These are phyloP conservation scores for Tigriopus japonicus DNA, from an alignment of 1,140 invertebrate species.

Conservation along the genomic window DNA sequence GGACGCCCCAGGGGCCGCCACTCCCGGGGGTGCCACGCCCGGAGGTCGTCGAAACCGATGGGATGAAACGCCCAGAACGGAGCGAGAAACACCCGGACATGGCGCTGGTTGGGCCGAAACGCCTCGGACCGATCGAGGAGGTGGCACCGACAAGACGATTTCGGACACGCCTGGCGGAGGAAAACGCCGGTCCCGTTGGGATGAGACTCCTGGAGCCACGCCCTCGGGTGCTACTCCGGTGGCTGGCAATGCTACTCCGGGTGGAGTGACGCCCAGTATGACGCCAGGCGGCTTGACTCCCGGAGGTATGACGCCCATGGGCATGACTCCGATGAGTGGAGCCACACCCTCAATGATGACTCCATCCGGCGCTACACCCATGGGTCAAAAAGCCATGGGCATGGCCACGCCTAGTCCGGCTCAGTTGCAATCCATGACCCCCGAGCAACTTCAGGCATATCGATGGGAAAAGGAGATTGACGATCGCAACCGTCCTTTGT, in stretches of 20 bases:
- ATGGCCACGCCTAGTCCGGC: slow-evolving; percentile 89
- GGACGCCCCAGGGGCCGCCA: slow-evolving; percentile 69
- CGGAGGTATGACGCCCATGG: slow-evolving; percentile 41
- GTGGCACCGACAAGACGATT: slow-evolving; percentile 48
- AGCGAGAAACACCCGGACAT: slow-evolving; percentile 88
- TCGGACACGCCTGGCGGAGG: slow-evolving; percentile 77
- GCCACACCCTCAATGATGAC: slow-evolving; percentile 33
- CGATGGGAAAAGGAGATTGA: slow-evolving; percentile 99
- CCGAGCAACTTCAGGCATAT: slow-evolving; percentile 92
- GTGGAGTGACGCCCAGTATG: slow-evolving; percentile 21
- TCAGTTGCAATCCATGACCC: slow-evolving; percentile 91
- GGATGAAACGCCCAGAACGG: slow-evolving; percentile 98
- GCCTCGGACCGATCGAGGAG: slow-evolving; percentile 65
- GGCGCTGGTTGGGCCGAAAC: slow-evolving; percentile 93
- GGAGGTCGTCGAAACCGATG: slow-evolving; percentile 76
- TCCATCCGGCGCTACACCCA: slow-evolving; percentile 65
- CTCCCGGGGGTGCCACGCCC: slow-evolving; percentile 48
- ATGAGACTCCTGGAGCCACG: slow-evolving; percentile 60
- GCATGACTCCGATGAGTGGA: slow-evolving; percentile 41
- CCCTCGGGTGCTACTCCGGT: slow-evolving; percentile 15
- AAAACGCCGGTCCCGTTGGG: slow-evolving; percentile 77
- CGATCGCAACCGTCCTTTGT: slow-evolving; percentile 81
- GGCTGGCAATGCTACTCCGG: slow-evolving; percentile 19
- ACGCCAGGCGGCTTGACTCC: slow-evolving; percentile 23
- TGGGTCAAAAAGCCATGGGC: slow-evolving; percentile 88